Evolutionary conservation across 2,888 invertebrate species (phyloP).

Genomic region (Oxyscelio sp.): DNA sequence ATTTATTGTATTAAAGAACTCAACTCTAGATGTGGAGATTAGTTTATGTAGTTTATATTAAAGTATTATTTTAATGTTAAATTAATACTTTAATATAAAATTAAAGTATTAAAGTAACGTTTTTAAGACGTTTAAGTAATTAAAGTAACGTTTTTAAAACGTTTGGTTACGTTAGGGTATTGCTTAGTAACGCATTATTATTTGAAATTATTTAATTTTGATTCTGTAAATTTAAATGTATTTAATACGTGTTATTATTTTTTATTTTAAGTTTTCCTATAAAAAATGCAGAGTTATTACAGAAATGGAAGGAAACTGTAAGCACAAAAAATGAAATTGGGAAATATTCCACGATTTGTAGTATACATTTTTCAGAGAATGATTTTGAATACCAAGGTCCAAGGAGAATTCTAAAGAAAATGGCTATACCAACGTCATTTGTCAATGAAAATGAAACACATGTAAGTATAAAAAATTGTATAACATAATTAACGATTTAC

Average conservation of each 20-base stretch:
- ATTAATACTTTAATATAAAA: too few relatives aligned
- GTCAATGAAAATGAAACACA: too few relatives aligned
- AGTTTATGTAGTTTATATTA: too few relatives aligned
- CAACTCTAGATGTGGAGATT: too few relatives aligned
- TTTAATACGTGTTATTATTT: background rate
- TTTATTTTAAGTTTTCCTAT: constrained; percentile 20
- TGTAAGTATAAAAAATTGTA: too few relatives aligned
- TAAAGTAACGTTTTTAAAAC: too few relatives aligned
- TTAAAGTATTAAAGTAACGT: too few relatives aligned
- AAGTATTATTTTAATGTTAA: too few relatives aligned
- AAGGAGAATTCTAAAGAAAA: background rate
- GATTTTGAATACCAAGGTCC: constrained; percentile 26
- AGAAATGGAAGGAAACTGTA: constrained; percentile 11
- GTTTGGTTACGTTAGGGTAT: too few relatives aligned
- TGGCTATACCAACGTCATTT: background rate
- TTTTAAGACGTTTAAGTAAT: too few relatives aligned
- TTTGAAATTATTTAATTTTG: background rate
- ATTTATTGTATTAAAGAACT: too few relatives aligned
- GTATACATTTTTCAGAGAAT: constrained; percentile 17
- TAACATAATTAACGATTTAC: too few relatives aligned
- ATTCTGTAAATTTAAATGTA: background rate
- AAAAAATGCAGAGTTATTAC: constrained; percentile 5
- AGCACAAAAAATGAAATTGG: background rate
- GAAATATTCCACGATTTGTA: constrained; percentile 30
- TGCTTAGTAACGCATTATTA: background rate